Percentiles rank a stretch among this genome's conserved stretches.
Evolutionary conservation across 1,140 invertebrate species (phyloP).

Genomic region (Micrasema longulum): DNA sequence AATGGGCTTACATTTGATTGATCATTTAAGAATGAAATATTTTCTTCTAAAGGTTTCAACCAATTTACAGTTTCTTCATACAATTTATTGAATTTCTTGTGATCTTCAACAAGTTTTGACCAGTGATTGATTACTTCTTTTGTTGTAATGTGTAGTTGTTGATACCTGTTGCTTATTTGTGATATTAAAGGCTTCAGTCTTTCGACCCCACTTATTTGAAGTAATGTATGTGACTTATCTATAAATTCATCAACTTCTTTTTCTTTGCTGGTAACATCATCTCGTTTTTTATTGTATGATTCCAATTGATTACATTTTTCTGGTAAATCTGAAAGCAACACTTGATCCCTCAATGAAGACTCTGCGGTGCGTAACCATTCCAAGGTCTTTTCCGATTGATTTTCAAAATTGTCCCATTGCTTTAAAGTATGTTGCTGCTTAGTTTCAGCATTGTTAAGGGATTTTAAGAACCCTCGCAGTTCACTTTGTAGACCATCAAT

Average conservation of each 20-base stretch:
- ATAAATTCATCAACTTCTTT: slow-evolving; percentile 88
- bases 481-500: slow-evolving; percentile 76
- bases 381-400: slow-evolving; percentile 79
- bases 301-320: slow-evolving; percentile 86
- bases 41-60: slow-evolving; percentile 82
- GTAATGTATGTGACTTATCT: slow-evolving; percentile 88
- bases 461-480: slow-evolving; percentile 74
- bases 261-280: slow-evolving; percentile 81
- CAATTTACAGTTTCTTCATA: slow-evolving; percentile 81
- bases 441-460: slow-evolving; percentile 73
- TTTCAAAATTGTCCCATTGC: slow-evolving; percentile 91
- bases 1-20: slow-evolving; percentile 70
- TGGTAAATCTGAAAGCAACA: slow-evolving; percentile 80
- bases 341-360: slow-evolving; percentile 85
- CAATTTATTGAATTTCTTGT: slow-evolving; percentile 84
- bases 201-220: slow-evolving; percentile 87
- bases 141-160: slow-evolving; percentile 82
- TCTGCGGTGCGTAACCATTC: slow-evolving; percentile 90
- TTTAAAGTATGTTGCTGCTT: slow-evolving; percentile 80
- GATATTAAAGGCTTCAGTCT: slow-evolving; percentile 88
- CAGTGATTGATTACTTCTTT: slow-evolving; percentile 91
- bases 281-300: slow-evolving; percentile 78
- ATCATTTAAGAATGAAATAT: slow-evolving; percentile 75
- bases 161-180: slow-evolving; percentile 91
- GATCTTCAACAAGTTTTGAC: slow-evolving; percentile 87